A percentile compares a stretch with the other conserved stretches of the same genome.
Conservation (phyloP, 2,888 invertebrate genomes). For the Nysson spinosus region DNA sequence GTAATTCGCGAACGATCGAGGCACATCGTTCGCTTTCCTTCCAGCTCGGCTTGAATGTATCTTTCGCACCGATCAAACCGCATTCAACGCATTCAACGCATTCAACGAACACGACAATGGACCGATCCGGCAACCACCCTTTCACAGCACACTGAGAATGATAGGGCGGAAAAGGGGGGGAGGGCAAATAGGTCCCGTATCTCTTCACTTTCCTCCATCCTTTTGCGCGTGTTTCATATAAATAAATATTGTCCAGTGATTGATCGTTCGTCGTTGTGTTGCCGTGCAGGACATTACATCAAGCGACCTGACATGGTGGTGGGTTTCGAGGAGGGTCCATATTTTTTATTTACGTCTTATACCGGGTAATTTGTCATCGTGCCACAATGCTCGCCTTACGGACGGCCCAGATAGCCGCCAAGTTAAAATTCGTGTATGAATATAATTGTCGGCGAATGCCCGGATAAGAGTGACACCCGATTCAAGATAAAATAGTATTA, state of each 20-base stretch:
- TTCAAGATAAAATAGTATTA: constrained; percentile 12
- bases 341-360: constrained; percentile 59
- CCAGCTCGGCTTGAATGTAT: constrained; percentile 30
- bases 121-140: constrained; percentile 30
- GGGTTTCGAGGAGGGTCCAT: constrained; percentile 38
- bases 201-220: constrained; percentile 36
- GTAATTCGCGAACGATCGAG: constrained; percentile 24
- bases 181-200: constrained; percentile 48
- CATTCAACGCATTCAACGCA: too few species aligned
- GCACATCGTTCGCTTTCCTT: constrained; percentile 1
- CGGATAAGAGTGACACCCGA: constrained; percentile 38
- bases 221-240: constrained; percentile 62
- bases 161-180: constrained; percentile 10
- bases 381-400: constrained; percentile 59
- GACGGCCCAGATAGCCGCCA: constrained; percentile 46
- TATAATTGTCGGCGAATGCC: constrained; percentile 52
- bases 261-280: constrained; percentile 65
- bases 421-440: constrained; percentile 64
- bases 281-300: constrained; percentile 63
- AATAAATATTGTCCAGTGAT: constrained; percentile 73
- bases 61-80: constrained; percentile 33
- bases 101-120: constrained; percentile 53
- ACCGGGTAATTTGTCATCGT: constrained; percentile 69
- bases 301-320: constrained; percentile 49
- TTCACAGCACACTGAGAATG: constrained; percentile 9